phyloP scores from a whole-genome alignment of 2,113 vertebrate genomes.

The Ptychochromis oligacanthus region DNA sequence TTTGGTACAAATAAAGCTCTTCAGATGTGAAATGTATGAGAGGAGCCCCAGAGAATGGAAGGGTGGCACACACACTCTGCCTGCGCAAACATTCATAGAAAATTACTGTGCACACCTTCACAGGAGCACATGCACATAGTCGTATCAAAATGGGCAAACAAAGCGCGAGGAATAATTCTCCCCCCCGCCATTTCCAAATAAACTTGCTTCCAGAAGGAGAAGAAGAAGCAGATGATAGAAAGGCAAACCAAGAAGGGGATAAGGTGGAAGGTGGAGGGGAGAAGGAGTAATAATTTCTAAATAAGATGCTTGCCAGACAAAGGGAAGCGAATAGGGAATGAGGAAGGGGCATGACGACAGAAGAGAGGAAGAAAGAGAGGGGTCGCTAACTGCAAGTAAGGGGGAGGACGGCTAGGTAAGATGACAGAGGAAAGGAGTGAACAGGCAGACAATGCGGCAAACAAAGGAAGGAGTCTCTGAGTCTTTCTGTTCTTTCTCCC shows the following conservation, averaged over 20 bases:
- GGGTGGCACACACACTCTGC: not conserved
- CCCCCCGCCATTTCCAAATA: constrained; percentile 65
- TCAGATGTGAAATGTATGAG: constrained; percentile 67
- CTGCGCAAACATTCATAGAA: constrained; percentile 8
- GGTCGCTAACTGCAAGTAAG: constrained; percentile 61
- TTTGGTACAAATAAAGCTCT: constrained; percentile 74
- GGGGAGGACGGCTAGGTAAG: constrained; percentile 63
- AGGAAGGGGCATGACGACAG: constrained; percentile 51
- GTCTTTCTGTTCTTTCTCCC: constrained; percentile 27
- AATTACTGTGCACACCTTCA: constrained; percentile 15
- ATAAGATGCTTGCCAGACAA: constrained; percentile 49
- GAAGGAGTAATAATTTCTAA: constrained; percentile 33
- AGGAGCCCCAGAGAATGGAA: constrained; percentile 51
- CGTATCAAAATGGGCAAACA: constrained; percentile 39
- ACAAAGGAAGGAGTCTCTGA: constrained; percentile 61
- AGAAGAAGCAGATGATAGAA: constrained; percentile 25
- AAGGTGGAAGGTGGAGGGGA: constrained; percentile 17
- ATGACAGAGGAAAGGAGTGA: constrained; percentile 60
- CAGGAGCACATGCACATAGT: not conserved
- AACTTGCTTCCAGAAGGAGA: constrained; percentile 62
- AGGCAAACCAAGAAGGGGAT: constrained; percentile 23
- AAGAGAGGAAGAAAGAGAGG: constrained; percentile 53
- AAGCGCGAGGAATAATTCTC: constrained; percentile 41
- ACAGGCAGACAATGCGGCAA: constrained; percentile 65
- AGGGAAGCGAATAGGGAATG: constrained; percentile 38